These are phyloP conservation scores for Hippocampus comes DNA, from an alignment of 2,113 vertebrate genomes.

Conservation along the genomic window DNA sequence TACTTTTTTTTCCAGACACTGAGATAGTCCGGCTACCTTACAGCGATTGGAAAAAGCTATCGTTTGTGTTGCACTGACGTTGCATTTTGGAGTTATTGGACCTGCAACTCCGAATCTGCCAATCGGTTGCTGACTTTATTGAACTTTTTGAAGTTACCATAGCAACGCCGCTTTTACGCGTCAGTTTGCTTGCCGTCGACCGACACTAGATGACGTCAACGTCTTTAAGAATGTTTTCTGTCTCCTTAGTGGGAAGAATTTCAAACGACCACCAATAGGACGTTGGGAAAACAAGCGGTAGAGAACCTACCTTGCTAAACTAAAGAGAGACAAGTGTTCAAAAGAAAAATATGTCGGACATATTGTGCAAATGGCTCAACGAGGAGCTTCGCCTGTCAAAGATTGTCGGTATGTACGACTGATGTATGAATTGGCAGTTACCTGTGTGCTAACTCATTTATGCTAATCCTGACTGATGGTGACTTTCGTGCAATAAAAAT, in stretches of 20 bases:
- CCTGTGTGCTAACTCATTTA: background rate
- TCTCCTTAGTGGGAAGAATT: background rate
- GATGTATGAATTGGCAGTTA: background rate
- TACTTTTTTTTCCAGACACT: too few species aligned
- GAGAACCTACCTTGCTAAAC: background rate
- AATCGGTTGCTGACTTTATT: too few species aligned
- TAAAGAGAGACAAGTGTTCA: background rate
- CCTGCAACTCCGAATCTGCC: too few species aligned
- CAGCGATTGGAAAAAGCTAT: too few species aligned
- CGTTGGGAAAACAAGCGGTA: background rate
- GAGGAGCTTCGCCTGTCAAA: slow-evolving; percentile 80
- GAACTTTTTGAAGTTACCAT: background rate
- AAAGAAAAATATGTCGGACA: slow-evolving; percentile 76
- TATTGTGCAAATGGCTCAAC: slow-evolving; percentile 89
- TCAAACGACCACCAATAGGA: background rate
- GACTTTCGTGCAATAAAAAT: too few species aligned
- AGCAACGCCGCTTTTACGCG: background rate
- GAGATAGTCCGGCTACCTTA: too few species aligned
- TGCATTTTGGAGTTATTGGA: too few species aligned
- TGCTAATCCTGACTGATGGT: background rate
- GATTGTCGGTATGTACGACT: slow-evolving; percentile 77
- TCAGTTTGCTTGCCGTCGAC: background rate
- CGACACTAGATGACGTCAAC: background rate
- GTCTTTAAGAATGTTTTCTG: background rate
- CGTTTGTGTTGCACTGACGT: too few species aligned